Percentiles rank a stretch among this genome's conserved stretches.
These are phyloP conservation scores for Apogon hyalosoma DNA, from an alignment of 2,797 vertebrate genomes.

Conservation along the genomic window DNA sequence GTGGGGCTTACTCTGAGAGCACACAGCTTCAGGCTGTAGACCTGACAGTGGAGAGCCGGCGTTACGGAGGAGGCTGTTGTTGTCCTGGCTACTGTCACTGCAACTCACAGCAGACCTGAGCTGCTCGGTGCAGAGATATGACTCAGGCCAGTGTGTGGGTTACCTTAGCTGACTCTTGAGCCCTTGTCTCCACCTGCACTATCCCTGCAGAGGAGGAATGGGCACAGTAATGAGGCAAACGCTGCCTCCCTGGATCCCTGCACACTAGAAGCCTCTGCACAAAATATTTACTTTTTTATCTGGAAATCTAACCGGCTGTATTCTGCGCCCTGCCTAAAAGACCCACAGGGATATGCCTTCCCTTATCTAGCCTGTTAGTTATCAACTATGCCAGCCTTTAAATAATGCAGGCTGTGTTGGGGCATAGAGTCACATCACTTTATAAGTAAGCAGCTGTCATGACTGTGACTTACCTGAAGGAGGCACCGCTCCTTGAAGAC, in stretches of 20 bases:
- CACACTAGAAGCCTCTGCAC: conserved; percentile 38
- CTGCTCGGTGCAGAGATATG: conserved; percentile 51
- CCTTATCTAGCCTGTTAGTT: conserved; percentile 48
- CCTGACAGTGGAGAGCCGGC: conserved; percentile 68
- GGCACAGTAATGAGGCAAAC: conserved; percentile 70
- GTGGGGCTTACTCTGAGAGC: conserved; percentile 44
- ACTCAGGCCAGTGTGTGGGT: conserved; percentile 62
- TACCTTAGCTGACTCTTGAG: conserved; percentile 68
- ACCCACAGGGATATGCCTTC: conserved; percentile 31
- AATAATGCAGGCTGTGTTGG: conserved; percentile 47
- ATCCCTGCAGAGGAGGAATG: conserved; percentile 61
- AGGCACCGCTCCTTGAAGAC: conserved; percentile 95
- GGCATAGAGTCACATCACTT: conserved; percentile 10
- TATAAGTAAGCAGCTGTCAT: conserved; percentile 11
- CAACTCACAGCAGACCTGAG: conserved; percentile 51
- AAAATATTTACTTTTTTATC: conserved; percentile 51
- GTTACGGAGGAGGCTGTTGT: conserved; percentile 70
- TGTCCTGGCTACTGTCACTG: conserved; percentile 76
- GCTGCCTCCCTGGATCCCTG: conserved; percentile 44
- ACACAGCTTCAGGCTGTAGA: conserved; percentile 55
- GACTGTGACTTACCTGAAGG: conserved; percentile 89
- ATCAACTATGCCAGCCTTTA: conserved; percentile 55
- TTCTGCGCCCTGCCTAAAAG: conserved; percentile 18
- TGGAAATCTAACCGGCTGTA: conserved; percentile 15
- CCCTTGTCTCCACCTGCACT: conserved; percentile 53